phyloP scores from a whole-genome alignment of 1,140 invertebrate species.

The Heliconius nattereri region DNA sequence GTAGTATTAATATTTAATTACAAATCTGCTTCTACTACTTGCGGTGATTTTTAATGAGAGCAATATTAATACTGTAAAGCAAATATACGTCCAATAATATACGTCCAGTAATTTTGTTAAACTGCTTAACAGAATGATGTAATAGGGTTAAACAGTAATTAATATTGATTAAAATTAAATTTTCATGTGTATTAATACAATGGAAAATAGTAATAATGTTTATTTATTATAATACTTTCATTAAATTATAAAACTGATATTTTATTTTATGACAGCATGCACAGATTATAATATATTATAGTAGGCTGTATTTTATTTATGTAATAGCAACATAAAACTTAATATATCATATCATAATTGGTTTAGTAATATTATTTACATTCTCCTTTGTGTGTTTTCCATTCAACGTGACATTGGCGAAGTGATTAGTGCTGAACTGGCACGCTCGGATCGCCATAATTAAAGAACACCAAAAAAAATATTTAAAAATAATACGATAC shows the following conservation, averaged over 20 bases:
- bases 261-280: neutral
- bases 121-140: neutral
- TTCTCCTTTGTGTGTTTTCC: too few species aligned
- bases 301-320: too few species aligned
- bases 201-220: neutral
- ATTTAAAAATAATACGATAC: too few species aligned
- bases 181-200: neutral
- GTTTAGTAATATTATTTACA: too few species aligned
- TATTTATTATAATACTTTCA: neutral
- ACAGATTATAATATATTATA: too few species aligned
- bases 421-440: too few species aligned
- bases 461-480: too few species aligned
- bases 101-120: neutral
- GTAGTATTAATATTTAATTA: slow-evolving; percentile 41
- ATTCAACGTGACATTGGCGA: too few species aligned
- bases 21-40: slow-evolving; percentile 14
- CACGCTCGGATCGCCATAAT: too few species aligned
- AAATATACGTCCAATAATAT: too few species aligned
- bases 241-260: neutral
- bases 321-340: too few species aligned
- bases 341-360: too few species aligned
- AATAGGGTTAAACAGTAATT: neutral
- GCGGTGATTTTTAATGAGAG: slow-evolving; percentile 3
- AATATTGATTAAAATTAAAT: neutral
- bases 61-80: neutral